Evolutionary conservation across 2,888 invertebrate species (phyloP), one percentile per base, ranked within the genome.

Genomic region (Physocephala rufipes): DNA sequence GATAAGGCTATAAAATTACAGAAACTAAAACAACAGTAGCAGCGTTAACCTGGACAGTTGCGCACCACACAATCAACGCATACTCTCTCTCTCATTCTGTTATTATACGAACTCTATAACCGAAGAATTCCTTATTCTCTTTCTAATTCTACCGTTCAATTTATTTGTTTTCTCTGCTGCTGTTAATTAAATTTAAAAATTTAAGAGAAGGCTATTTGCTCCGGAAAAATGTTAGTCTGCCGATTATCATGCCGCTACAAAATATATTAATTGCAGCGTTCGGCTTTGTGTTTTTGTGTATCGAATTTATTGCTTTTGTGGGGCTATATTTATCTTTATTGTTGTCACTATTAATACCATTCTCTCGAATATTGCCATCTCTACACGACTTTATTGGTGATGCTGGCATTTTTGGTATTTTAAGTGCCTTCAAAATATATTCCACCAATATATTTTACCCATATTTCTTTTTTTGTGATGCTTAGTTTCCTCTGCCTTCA

Each of bases 11-110:
- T 63, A 26, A 28, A 28, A 47, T 13, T 19, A 26, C 45, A 47
- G 26, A 43, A 45, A 16, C 19, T 45, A 47, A n/a, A 43, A 21
- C 9, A 16, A 58, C 19, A 43, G n/a, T 16, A 16, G 45, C 49
- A 45, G 47, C 19, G 49, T 58, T 63, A 64, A 64, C 30, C 45
- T 70, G 63, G 55, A 64, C 70, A 70, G 69, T 58, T 49, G 49
- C 49, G 49, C 53, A 53, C 43, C 28, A 19, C 49, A 30, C 49
- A 30, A 28, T 47, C 21, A n/a, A n/a, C n/a, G 65, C 65, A 16
- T 45, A 45, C 58, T 67, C 24, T 21, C 21, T 19, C 36, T 64
- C 49, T 49, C 3, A 12, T 19, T 45, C 21, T 26, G 36, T 36
- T 7, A 36, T 36, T 36, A 7, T 36, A 36, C 36, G 4, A 4